These are phyloP conservation scores for Phenganax subtilis DNA, from an alignment of 92 coral and sea anemone genomes.

Conservation along the genomic window DNA sequence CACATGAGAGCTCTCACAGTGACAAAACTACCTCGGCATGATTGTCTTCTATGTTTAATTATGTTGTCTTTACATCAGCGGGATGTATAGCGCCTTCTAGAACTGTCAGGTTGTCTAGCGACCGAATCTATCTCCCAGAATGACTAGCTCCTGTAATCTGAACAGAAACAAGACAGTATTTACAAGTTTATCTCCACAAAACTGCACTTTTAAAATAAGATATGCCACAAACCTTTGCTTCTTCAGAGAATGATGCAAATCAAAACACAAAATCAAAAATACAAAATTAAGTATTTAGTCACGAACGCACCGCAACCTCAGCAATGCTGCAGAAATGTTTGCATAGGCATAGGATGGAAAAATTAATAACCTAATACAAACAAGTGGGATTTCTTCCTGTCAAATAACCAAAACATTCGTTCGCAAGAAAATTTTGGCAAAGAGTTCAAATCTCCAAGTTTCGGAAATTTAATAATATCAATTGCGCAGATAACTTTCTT, in stretches of 20 bases:
- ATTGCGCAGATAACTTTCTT: no score
- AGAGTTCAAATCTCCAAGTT: not conserved
- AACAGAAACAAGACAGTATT: not conserved
- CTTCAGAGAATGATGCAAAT: no score
- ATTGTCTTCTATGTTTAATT: not conserved
- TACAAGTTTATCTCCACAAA: no score
- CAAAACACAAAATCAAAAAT: no score
- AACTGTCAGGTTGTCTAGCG: not conserved
- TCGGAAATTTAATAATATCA: not conserved
- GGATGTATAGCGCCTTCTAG: not conserved
- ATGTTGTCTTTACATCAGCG: not conserved
- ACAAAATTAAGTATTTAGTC: no score
- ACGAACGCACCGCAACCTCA: no score
- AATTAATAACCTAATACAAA: conserved; percentile 12
- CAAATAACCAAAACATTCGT: not conserved
- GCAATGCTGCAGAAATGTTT: no score
- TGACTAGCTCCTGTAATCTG: not conserved
- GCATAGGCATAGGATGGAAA: not conserved
- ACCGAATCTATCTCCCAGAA: not conserved
- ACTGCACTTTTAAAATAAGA: no score
- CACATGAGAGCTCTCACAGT: no score
- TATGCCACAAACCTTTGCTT: no score
- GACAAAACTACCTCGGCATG: no score
- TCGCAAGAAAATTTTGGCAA: not conserved
- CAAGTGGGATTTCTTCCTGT: not conserved